Evolutionary conservation across 1,140 invertebrate genomes (phyloP).

Genomic region (Pteromalus puparum): DNA sequence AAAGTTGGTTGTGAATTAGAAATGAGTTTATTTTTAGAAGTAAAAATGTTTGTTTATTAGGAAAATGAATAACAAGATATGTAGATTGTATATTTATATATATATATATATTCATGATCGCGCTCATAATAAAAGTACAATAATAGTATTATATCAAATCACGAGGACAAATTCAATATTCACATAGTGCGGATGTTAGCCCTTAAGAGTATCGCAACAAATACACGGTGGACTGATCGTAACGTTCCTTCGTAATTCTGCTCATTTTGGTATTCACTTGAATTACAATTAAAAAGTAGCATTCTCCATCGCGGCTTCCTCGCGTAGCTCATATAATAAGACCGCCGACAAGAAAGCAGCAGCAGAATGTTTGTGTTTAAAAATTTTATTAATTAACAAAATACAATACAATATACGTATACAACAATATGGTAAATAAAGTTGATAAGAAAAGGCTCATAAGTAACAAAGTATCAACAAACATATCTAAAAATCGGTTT

Average conservation of each 20-base stretch:
- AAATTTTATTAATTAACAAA: constrained; percentile 5
- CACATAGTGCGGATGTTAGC: constrained; percentile 65
- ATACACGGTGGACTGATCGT: constrained; percentile 1
- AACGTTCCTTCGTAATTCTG: neutral
- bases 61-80: constrained; percentile 38
- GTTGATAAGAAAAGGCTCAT: constrained; percentile 2
- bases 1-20: neutral
- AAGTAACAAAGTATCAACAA: constrained; percentile 3
- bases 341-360: neutral
- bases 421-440: neutral
- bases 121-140: constrained; percentile 74
- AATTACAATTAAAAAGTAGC: neutral
- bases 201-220: constrained; percentile 60
- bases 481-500: neutral
- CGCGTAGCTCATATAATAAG: neutral
- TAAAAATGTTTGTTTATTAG: constrained; percentile 11
- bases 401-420: constrained; percentile 13
- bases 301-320: neutral
- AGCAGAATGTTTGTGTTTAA: neutral
- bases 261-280: neutral
- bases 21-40: constrained; percentile 5
- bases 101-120: constrained; percentile 66
- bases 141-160: constrained; percentile 74
- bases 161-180: constrained; percentile 72
- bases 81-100: constrained; percentile 48